These are phyloP conservation scores for Platyscapa corneri DNA, from an alignment of 1,140 invertebrate species.

Conservation along the genomic window DNA sequence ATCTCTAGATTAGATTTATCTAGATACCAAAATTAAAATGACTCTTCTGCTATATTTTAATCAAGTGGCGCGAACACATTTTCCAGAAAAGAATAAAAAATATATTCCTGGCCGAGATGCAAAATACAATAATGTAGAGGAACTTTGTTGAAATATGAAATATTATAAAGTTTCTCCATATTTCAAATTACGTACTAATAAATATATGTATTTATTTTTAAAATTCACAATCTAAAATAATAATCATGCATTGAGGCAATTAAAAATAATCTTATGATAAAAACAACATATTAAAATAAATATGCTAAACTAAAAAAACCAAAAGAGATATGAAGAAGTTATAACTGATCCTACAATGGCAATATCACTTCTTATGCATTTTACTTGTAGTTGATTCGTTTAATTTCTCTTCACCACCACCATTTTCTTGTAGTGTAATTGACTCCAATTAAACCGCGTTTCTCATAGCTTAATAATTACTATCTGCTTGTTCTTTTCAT, in stretches of 20 bases:
- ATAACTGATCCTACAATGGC: background rate
- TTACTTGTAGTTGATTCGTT: slow-evolving; percentile 3
- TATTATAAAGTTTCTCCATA: slow-evolving; percentile 3
- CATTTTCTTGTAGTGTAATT: background rate
- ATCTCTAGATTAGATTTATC: background rate
- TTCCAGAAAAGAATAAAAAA: background rate
- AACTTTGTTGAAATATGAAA: background rate
- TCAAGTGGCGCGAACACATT: slow-evolving; percentile 5
- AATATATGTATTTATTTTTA: background rate
- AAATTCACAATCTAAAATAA: slow-evolving; percentile 1
- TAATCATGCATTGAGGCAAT: slow-evolving; percentile 9
- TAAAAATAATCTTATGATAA: slow-evolving; percentile 7
- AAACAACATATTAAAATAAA: slow-evolving; percentile 15
- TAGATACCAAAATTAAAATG: background rate
- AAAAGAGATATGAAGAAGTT: slow-evolving; percentile 5
- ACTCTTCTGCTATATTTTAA: slow-evolving; percentile 3
- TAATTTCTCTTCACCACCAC: background rate
- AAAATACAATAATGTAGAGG: background rate
- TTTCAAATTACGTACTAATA: slow-evolving; percentile 37
- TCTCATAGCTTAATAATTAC: background rate
- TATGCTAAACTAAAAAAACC: slow-evolving; percentile 19
- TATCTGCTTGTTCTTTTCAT: background rate
- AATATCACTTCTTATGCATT: background rate
- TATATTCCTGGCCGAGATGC: slow-evolving; percentile 1
- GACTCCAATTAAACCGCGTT: slow-evolving; percentile 1